Conservation (phyloP, 2,888 invertebrate genomes). For the Parnassius mnemosyne region DNA sequence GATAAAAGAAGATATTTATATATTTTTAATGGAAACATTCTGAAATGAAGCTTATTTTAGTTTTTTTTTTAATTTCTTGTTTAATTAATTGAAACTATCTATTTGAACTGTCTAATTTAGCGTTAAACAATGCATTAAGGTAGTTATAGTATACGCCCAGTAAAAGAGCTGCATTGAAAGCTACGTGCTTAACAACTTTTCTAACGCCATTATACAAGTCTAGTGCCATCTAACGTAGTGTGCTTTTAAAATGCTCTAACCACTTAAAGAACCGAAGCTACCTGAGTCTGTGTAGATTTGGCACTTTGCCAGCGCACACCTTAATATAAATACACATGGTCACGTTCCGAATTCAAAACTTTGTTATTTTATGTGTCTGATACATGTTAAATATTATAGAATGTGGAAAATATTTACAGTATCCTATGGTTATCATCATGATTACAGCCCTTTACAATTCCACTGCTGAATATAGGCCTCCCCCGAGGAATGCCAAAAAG, state of each 20-base stretch:
- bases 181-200: constrained; percentile 28
- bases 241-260: constrained; percentile 57
- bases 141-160: too few species aligned
- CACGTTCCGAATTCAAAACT: constrained; percentile 30
- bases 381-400: neutral
- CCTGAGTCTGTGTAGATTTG: constrained; percentile 50
- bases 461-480: too few species aligned
- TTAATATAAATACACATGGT: constrained; percentile 37
- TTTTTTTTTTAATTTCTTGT: too few species aligned
- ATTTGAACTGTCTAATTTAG: too few species aligned
- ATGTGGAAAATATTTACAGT: neutral
- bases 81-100: too few species aligned
- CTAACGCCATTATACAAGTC: constrained; percentile 32
- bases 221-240: constrained; percentile 38
- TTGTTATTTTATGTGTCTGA: constrained; percentile 5
- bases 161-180: constrained; percentile 7
- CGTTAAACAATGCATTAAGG: too few species aligned
- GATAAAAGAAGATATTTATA: too few species aligned
- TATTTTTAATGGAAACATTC: too few species aligned
- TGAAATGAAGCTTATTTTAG: too few species aligned
- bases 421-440: too few species aligned
- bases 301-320: constrained; percentile 52
- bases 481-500: too few species aligned
- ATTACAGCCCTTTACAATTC: too few species aligned
- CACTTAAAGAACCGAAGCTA: constrained; percentile 45